A percentile compares a stretch with the other conserved stretches of the same genome.
These are phyloP conservation scores for Penaeus indicus DNA, from an alignment of 1,140 invertebrate genomes.

Conservation along the genomic window DNA sequence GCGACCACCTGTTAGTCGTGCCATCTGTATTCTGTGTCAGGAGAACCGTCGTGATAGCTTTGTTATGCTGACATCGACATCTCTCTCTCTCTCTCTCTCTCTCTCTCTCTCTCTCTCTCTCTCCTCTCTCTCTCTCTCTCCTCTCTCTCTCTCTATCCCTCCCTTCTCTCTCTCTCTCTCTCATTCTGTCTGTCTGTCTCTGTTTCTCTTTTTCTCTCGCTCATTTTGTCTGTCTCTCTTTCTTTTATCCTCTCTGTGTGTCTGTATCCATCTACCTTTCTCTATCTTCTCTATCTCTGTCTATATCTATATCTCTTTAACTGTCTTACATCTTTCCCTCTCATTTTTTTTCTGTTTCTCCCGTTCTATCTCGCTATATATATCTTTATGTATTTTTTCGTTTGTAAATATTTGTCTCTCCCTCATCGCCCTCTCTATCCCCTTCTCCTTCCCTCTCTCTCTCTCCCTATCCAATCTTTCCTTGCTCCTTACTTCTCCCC, in stretches of 20 bases:
- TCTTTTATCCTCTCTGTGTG: not conserved
- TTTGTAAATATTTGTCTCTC: too few species aligned
- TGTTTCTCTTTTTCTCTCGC: not conserved
- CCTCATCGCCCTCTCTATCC: not conserved
- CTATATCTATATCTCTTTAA: not conserved
- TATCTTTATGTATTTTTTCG: too few species aligned
- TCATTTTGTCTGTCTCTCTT: not conserved
- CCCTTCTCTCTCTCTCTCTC: not conserved
- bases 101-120: slow-evolving; percentile 7
- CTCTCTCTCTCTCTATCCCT: not conserved
- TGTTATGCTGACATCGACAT: too few species aligned
- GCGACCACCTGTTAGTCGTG: too few species aligned
- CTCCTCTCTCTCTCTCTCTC: not conserved
- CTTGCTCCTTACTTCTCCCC: too few species aligned
- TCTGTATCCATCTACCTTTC: too few species aligned
- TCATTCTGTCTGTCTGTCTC: not conserved
- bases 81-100: too few species aligned
- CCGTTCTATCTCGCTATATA: not conserved
- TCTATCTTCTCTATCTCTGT: not conserved
- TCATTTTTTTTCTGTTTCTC: not conserved
- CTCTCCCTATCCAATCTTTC: not conserved
- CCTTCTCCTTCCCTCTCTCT: slow-evolving; percentile 21
- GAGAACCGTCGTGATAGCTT: too few species aligned
- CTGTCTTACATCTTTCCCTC: not conserved
- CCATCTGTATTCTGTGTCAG: too few species aligned